Base-by-base conservation (phyloP, 2,113 vertebrate species). In the Odocoileus virginianus region DNA sequence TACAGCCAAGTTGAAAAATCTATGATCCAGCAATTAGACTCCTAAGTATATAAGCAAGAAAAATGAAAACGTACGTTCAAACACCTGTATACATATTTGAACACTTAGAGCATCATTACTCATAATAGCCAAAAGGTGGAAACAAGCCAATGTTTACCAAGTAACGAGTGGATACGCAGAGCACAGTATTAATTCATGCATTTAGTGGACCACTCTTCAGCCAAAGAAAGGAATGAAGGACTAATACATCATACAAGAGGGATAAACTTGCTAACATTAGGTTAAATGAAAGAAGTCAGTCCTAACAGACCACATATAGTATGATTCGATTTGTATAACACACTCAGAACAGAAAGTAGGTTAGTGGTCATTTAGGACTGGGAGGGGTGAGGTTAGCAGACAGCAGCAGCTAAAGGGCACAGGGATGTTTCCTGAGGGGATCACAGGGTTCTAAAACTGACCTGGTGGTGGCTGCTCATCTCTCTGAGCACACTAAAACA, bases 111-210 rank as follows among this genome's bases (percentile, higher is more conserved):
- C 58, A 54, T 16, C 78, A 52, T 7, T 28, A 43, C 13, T 64
- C 50, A 7, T 17, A 52, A 23, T 0, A 36, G n/a, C 19, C 57
- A 92, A 19, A 40, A 10, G 13, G 16, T 25, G 2, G 58, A 61
- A 19, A 90, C 14, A 71, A 47, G 23, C 28, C 45, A 60, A 14
- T 8, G 55, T 17, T 55, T n/a, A 89, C 2, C n/a, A 13, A 79
- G 47, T 50, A 50, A 40, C 30, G 43, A 85, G 17, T 12, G 12
- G 79, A 71, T 28, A 50, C 57, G 88, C 61, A 83, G 61, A 71
- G 40, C 12, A 10, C 5, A 28, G 43, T 2, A 6, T 0, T 7
- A 47, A 52, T 3, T 14, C 2, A 6, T 6, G 7, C 21, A 19
- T 14, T 40, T 10, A 54, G 47, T 9, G 25, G 15, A n/a, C 30